A percentile compares a stretch with the other conserved stretches of the same genome.
These are phyloP conservation scores for Pelecanoides urinatrix DNA, from an alignment of 2,113 vertebrate genomes.

Conservation along the genomic window DNA sequence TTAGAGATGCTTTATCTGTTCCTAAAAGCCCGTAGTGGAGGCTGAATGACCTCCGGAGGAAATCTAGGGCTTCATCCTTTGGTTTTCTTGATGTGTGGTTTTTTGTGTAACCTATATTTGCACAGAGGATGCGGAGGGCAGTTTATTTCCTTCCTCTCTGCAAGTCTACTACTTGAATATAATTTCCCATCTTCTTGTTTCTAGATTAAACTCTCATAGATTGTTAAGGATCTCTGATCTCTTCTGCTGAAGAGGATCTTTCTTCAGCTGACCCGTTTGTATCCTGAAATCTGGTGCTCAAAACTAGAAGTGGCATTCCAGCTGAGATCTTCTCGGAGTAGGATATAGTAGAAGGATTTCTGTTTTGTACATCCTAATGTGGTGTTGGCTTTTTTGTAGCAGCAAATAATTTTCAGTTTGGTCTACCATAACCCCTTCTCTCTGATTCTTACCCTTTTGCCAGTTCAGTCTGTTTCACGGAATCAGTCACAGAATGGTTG, in stretches of 20 bases:
- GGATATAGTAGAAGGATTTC: background rate
- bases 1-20: background rate
- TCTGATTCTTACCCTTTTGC: background rate
- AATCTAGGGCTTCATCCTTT: background rate
- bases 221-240: background rate
- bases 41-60: background rate
- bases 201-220: background rate
- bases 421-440: background rate
- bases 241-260: background rate
- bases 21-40: background rate
- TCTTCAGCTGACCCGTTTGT: background rate
- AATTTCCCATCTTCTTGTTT: background rate
- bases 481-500: background rate
- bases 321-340: background rate
- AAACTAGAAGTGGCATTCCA: background rate
- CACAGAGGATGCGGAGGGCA: background rate
- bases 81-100: background rate
- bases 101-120: background rate
- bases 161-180: background rate
- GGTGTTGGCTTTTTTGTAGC: background rate
- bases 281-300: conserved; percentile 9
- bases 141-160: background rate
- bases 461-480: background rate
- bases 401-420: background rate
- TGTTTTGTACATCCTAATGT: background rate